Evolutionary conservation across 2,797 vertebrate species (phyloP), one percentile per base, ranked within the genome.

Genomic region (Falco naumanni): DNA sequence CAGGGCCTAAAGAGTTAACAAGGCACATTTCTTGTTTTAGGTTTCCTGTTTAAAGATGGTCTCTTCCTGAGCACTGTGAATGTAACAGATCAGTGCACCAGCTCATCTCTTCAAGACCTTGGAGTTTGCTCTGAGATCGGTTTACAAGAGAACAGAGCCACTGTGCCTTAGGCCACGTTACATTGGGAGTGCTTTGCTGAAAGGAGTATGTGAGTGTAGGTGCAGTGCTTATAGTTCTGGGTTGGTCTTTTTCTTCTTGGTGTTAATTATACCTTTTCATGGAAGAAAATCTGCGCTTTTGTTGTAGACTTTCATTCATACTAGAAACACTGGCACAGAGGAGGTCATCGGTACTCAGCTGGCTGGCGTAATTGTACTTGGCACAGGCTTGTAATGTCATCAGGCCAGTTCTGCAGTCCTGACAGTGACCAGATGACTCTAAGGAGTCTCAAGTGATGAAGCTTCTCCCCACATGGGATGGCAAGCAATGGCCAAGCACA

Each of bases 31-130:
- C 93, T 96, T 28, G 1, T 56, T 65, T 95, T 81, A 54, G 94
- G 91, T 95, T 97, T 97, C 96, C 96, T 97, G 91, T 94, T 95
- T 89, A 84, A 92, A 69, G 91, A 86, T 29, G 69, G 82, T 61
- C 74, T 57, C 56, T 94, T 96, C 96, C 95, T 94, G 91, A 83
- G 92, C 76, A 2, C 59, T 10, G 64, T 25, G 75, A 15, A 1
- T 63, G 87, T 51, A 92, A 71, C 82, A 94, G 88, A 95, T 95
- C 92, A 22, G 29, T 59, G 90, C 94, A 66, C 65, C 93, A 45
- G 84, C 95, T 96, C 95, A 92, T 97, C 95, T 78, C 93, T 50
- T 61, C 45, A 21, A 31, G 94, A 87, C 92, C 81, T 48, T 10
- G 33, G 63, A 22, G 59, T 20, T 21, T 31, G 60, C 87, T 69